phyloP scores from a whole-genome alignment of 2,113 vertebrate species.

The Lichenostomus cassidix region DNA sequence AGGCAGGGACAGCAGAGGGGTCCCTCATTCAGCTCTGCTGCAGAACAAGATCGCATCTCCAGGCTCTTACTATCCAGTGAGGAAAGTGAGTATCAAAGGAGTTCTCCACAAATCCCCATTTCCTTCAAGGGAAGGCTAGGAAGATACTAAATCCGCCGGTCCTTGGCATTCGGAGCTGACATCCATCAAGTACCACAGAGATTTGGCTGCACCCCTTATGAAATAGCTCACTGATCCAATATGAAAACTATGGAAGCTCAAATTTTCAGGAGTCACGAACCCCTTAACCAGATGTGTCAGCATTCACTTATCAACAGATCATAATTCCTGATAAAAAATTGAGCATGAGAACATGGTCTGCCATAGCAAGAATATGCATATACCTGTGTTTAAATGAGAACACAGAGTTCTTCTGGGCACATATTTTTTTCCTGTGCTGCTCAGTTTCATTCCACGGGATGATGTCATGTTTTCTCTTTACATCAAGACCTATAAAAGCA shows the following conservation, averaged over 20 bases:
- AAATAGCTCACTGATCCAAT: not conserved
- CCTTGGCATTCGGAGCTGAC: not conserved
- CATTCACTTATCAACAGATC: not conserved
- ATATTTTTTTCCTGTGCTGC: not conserved
- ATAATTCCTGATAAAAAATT: not conserved
- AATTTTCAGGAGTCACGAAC: not conserved
- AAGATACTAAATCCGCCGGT: not conserved
- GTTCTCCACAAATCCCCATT: not conserved
- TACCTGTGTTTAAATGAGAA: not conserved
- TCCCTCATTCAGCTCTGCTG: not conserved
- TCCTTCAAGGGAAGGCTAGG: not conserved
- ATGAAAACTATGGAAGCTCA: not conserved
- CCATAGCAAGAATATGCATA: not conserved
- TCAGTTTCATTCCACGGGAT: not conserved
- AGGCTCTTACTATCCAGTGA: not conserved
- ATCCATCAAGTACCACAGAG: not conserved
- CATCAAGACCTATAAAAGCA: not conserved
- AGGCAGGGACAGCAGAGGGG: not conserved
- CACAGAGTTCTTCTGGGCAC: not conserved
- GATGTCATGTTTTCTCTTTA: not conserved
- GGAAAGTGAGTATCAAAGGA: not conserved
- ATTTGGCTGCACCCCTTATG: not conserved
- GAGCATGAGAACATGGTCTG: not conserved
- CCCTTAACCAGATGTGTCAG: not conserved
- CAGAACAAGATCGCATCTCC: not conserved